Evolutionary conservation across 1,140 invertebrate genomes (phyloP), one percentile per base, ranked within the genome.

Genomic region (Pantala flavescens): DNA sequence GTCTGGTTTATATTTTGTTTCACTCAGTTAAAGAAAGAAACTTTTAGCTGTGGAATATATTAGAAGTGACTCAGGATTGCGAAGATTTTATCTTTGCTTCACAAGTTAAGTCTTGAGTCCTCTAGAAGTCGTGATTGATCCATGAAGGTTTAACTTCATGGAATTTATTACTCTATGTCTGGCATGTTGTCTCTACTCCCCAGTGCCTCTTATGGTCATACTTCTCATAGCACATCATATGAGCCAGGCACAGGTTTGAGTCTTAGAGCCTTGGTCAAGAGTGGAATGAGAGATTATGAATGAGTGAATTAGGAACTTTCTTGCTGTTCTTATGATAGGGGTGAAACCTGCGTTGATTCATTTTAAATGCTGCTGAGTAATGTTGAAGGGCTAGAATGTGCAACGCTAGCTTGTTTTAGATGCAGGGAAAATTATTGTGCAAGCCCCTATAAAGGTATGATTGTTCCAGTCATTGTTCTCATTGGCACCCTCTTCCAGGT

Each of bases 141-240:
- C 49, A 63, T 63, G 49, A 16, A 63, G n/a, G 49, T 16, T 63
- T 63, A 16, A 63, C 49, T 63, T 21, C 12, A 21, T 63, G 49
- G 49, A 63, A 7, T 63, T 63, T 21, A 63, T 63, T 63, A 21
- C 49, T 63, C 49, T 63, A 19, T 63, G 49, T 63, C 49, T 21
- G n/a, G 49, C 49, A 63, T 63, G 49, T 63, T 63, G 49, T 63
- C 49, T 63, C 49, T 63, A 63, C 49, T 63, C 49, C 49, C 49
- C 49, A 63, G 49, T 63, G 49, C 49, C 49, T 14, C 49, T 21
- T 3, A 63, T 19, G 49, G 49, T 63, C 49, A 19, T 14, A 21
- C 49, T 63, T 63, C 49, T 63, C 49, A 63, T 63, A 21, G 49
- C 49, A 63, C 49, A 19, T 63, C 49, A 19, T 63, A 63, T 63